phyloP scores from a whole-genome alignment of 2,797 vertebrate genomes.

The Pseudochirops corinnae region DNA sequence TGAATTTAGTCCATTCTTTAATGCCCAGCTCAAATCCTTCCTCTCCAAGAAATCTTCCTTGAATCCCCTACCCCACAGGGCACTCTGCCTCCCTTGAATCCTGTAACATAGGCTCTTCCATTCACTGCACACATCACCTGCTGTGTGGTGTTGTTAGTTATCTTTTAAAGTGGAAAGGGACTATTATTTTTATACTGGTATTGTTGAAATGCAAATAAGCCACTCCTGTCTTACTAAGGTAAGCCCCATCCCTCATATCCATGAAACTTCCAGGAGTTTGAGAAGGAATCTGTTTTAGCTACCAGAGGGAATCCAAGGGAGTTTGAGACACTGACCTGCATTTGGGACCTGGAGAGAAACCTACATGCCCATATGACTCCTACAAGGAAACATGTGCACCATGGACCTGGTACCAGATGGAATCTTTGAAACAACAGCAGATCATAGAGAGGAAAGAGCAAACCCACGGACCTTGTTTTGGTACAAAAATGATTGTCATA shows the following conservation, averaged over 20 bases:
- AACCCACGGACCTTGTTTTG: background rate
- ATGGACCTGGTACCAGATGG: background rate
- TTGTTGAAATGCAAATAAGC: background rate
- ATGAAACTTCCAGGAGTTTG: background rate
- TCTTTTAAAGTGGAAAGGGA: background rate
- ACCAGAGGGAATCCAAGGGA: background rate
- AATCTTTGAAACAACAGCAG: background rate
- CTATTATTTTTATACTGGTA: background rate
- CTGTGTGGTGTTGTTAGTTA: background rate
- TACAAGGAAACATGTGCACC: background rate
- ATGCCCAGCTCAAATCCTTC: background rate
- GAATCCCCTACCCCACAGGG: background rate
- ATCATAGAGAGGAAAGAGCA: background rate
- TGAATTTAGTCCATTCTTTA: background rate
- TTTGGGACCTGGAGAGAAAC: background rate
- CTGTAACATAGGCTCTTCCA: background rate
- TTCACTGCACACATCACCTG: background rate
- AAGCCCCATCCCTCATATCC: background rate
- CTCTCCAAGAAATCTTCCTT: background rate
- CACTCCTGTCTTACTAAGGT: background rate
- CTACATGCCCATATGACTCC: background rate
- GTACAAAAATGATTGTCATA: background rate
- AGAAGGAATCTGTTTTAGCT: background rate
- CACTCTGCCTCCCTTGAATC: background rate
- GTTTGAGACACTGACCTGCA: background rate